Evolutionary conservation across 2,797 vertebrate species (phyloP).

Genomic region (Caiman crocodilus): DNA sequence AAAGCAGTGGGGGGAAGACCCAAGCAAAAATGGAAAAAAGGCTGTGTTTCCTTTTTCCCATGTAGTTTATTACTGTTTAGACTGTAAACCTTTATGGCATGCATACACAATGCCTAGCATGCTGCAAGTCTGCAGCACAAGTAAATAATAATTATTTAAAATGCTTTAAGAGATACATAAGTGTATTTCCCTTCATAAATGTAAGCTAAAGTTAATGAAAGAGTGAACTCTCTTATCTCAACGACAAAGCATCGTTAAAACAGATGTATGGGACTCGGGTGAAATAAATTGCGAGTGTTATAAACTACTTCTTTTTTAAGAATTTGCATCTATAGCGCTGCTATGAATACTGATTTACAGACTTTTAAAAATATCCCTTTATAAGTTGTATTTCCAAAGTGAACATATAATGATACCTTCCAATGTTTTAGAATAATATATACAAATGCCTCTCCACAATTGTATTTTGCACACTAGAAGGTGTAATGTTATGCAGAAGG

Average conservation of each 20-base stretch:
- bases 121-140: slow-evolving; percentile 33
- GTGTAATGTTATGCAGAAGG: background rate
- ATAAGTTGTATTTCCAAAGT: slow-evolving; percentile 56
- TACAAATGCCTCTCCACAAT: slow-evolving; percentile 5
- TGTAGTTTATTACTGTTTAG: slow-evolving; percentile 23
- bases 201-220: slow-evolving; percentile 74
- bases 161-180: slow-evolving; percentile 69
- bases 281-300: slow-evolving; percentile 52
- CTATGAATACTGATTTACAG: slow-evolving; percentile 73
- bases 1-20: background rate
- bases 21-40: background rate
- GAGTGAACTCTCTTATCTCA: slow-evolving; percentile 67
- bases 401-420: slow-evolving; percentile 47
- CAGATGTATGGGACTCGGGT: slow-evolving; percentile 59
- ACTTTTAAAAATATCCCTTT: slow-evolving; percentile 59
- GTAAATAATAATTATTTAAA: slow-evolving; percentile 70
- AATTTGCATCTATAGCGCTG: slow-evolving; percentile 69
- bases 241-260: slow-evolving; percentile 58
- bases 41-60: background rate
- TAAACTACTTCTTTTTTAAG: slow-evolving; percentile 60
- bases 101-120: slow-evolving; percentile 30
- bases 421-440: slow-evolving; percentile 28
- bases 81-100: background rate
- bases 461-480: slow-evolving; percentile 1
- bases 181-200: slow-evolving; percentile 70